phyloP scores from a whole-genome alignment of 2,797 vertebrate species.

The Megaceryle alcyon region DNA sequence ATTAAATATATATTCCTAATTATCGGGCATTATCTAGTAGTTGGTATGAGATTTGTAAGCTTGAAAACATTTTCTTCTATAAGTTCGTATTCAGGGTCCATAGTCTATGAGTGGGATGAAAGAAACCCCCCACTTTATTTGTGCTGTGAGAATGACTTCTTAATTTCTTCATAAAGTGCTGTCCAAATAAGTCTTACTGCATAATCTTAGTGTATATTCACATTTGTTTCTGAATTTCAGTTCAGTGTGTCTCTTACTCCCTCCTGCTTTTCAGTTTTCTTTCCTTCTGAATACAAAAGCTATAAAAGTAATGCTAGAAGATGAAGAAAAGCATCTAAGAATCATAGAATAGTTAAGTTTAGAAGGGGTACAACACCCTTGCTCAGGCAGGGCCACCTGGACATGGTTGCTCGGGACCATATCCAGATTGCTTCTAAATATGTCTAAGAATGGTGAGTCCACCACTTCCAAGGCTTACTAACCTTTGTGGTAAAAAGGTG shows the following conservation, averaged over 20 bases:
- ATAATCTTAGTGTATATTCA: not conserved
- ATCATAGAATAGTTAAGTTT: not conserved
- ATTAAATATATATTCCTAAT: not conserved
- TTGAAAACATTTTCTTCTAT: not conserved
- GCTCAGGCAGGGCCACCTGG: not conserved
- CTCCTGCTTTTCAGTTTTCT: not conserved
- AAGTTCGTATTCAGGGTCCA: not conserved
- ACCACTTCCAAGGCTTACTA: too few relatives aligned
- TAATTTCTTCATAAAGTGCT: not conserved
- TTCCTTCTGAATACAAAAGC: not conserved
- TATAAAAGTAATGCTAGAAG: not conserved
- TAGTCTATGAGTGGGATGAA: not conserved
- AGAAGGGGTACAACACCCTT: not conserved
- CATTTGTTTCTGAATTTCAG: not conserved
- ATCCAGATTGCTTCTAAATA: too few relatives aligned
- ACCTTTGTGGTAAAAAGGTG: too few relatives aligned
- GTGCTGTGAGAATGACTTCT: not conserved
- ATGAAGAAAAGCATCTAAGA: not conserved
- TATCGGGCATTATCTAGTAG: not conserved
- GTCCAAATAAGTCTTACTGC: not conserved
- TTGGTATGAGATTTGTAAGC: not conserved
- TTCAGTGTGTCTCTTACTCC: not conserved
- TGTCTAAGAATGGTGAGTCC: too few relatives aligned
- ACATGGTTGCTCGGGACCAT: too few relatives aligned
- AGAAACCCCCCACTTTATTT: not conserved